phyloP scores from a whole-genome alignment of 2,113 vertebrate species.

The Macaca nemestrina region DNA sequence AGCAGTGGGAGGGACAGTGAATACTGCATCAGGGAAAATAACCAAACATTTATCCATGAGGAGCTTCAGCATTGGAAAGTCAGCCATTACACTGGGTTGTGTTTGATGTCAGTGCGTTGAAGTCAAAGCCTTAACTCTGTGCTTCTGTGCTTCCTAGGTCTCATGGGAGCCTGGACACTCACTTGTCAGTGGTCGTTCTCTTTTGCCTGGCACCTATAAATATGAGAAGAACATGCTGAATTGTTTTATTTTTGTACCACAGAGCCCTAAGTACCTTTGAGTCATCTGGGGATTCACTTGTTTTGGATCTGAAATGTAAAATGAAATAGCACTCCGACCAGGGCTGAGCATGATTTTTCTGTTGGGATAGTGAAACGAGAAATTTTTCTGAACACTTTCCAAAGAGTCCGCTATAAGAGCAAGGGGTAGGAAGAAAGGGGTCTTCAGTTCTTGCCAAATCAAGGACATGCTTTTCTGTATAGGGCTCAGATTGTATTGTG shows the following conservation, averaged over 20 bases:
- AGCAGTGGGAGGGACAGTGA: neutral
- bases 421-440: neutral
- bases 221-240: neutral
- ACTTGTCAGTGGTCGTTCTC: neutral
- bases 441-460: neutral
- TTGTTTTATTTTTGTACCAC: neutral
- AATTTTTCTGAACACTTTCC: neutral
- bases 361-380: neutral
- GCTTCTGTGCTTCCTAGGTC: neutral
- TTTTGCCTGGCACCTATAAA: neutral
- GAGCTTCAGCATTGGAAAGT: neutral
- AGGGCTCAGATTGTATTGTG: fast-evolving
- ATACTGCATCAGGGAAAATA: neutral
- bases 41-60: fast-evolving
- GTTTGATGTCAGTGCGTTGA: neutral
- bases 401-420: neutral
- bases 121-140: neutral
- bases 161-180: neutral
- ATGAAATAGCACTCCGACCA: neutral
- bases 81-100: neutral
- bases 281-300: neutral
- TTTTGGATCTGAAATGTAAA: neutral
- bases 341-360: neutral
- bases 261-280: neutral
- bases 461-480: neutral